These are phyloP conservation scores for Trichopria drosophilae DNA, from an alignment of 2,888 invertebrate species.

Conservation along the genomic window DNA sequence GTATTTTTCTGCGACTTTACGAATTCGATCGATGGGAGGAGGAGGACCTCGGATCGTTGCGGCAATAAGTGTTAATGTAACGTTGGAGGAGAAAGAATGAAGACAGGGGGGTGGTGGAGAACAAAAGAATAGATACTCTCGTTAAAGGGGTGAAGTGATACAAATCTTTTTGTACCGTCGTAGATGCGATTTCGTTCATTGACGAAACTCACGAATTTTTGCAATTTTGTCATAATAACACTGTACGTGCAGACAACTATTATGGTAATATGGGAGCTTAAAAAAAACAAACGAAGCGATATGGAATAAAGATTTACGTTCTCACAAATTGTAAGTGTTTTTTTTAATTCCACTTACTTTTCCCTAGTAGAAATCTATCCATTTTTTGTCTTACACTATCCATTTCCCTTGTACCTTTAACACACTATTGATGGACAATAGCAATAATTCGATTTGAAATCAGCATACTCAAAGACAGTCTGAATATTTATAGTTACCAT, in stretches of 20 bases:
- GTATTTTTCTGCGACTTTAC: too few species aligned
- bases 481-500: too few species aligned
- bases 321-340: too few species aligned
- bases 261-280: conserved; percentile 39
- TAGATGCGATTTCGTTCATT: conserved; percentile 31
- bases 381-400: too few species aligned
- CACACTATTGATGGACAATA: too few species aligned
- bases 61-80: conserved; percentile 7
- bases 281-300: conserved; percentile 39
- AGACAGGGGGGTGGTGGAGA: conserved; percentile 5
- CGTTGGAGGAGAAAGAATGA: neutral
- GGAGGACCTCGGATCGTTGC: neutral
- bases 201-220: conserved; percentile 35
- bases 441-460: too few species aligned
- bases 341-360: too few species aligned
- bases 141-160: conserved; percentile 1
- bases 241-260: conserved; percentile 38
- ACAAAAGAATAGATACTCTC: conserved; percentile 1
- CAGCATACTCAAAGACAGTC: too few species aligned
- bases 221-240: conserved; percentile 40
- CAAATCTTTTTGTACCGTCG: conserved; percentile 35
- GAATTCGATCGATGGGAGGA: too few species aligned
- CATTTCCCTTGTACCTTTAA: too few species aligned
- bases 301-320: conserved; percentile 47
- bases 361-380: too few species aligned